Conservation (phyloP, 2,113 vertebrate species). For the Peromyscus californicus region DNA sequence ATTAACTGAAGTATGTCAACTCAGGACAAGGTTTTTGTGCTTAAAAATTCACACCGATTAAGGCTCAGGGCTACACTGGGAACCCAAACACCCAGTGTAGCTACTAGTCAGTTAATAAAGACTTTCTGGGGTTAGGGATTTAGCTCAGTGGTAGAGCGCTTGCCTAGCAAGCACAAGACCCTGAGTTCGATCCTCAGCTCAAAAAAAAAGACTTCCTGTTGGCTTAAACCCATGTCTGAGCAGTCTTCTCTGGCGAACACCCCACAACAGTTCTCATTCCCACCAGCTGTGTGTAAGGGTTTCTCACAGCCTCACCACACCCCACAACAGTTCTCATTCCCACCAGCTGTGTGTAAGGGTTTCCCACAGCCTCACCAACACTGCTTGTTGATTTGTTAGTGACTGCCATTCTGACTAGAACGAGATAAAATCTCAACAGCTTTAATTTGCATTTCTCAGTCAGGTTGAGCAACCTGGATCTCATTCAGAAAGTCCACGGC, state of each 20-base stretch:
- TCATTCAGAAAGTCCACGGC: background rate
- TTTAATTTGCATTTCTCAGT: background rate
- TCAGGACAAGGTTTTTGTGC: background rate
- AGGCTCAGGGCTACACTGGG: background rate
- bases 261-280: no score
- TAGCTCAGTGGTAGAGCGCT: no score
- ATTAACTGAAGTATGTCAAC: background rate
- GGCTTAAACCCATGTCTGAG: background rate
- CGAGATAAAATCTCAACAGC: background rate
- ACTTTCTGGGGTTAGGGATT: no score
- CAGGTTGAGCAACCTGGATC: background rate
- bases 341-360: background rate
- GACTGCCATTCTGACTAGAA: background rate
- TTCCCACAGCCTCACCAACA: background rate
- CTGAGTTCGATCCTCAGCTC: no score
- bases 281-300: no score
- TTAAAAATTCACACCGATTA: background rate
- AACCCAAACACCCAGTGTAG: background rate
- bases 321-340: background rate
- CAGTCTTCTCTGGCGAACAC: background rate
- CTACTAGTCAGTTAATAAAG: background rate
- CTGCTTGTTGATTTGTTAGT: background rate
- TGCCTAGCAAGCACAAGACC: no score
- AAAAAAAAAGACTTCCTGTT: background rate
- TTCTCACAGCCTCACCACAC: no score